Conservation (phyloP, 92 coral and sea anemone genomes). For the Meandrina meandrites region DNA sequence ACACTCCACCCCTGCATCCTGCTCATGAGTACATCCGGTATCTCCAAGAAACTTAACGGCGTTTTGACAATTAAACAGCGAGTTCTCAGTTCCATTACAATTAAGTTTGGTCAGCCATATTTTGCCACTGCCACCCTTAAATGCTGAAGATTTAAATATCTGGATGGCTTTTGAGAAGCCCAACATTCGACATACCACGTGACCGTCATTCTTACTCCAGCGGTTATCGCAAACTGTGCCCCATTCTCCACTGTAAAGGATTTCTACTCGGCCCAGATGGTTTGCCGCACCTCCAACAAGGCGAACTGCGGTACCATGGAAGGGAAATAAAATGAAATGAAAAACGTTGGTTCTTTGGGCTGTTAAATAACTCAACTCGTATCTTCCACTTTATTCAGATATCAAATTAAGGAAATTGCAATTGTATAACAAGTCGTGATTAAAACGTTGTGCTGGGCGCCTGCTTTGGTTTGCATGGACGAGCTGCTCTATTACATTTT, state of each 20-base stretch:
- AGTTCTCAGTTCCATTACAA: slow-evolving; percentile 17
- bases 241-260: not conserved
- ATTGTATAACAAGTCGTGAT: too few relatives aligned
- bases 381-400: too few relatives aligned
- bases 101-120: slow-evolving; percentile 16
- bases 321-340: not conserved
- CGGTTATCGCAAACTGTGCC: slow-evolving; percentile 11
- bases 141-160: not conserved
- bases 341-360: not conserved
- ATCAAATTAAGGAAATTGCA: too few relatives aligned
- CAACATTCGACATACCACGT: slow-evolving; percentile 16
- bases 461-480: too few relatives aligned
- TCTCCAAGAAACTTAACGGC: not conserved
- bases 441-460: too few relatives aligned
- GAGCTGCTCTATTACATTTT: too few relatives aligned
- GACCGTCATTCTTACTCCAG: not conserved
- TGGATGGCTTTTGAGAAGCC: not conserved
- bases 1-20: slow-evolving; percentile 14
- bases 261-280: slow-evolving; percentile 6
- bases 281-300: not conserved
- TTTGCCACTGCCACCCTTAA: not conserved
- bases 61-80: not conserved
- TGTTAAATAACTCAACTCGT: too few relatives aligned
- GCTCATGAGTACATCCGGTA: not conserved
- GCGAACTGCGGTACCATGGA: not conserved